These are phyloP conservation scores for Falcunculus frontatus DNA, from an alignment of 2,113 vertebrate species.

Conservation along the genomic window DNA sequence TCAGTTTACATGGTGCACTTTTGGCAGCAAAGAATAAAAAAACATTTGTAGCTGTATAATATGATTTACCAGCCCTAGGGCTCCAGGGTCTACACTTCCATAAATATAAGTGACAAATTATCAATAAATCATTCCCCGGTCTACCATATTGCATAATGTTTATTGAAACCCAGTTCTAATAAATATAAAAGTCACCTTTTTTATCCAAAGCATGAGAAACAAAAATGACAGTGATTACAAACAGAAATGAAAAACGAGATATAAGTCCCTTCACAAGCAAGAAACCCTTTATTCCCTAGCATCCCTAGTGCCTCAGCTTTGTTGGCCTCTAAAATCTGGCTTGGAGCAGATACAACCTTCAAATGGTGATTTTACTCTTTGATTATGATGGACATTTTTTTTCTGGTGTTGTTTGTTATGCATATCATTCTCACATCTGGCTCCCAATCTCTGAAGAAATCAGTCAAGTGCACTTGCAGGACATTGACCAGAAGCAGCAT, in stretches of 20 bases:
- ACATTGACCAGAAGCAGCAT: background rate
- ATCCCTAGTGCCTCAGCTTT: background rate
- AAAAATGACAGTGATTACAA: slow-evolving; percentile 79
- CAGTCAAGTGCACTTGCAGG: background rate
- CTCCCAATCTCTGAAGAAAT: background rate
- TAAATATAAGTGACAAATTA: slow-evolving; percentile 82
- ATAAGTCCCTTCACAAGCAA: slow-evolving; percentile 41
- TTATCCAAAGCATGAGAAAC: slow-evolving; percentile 76
- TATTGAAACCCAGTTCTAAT: slow-evolving; percentile 80
- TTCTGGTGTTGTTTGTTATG: background rate
- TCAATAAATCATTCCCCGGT: slow-evolving; percentile 78
- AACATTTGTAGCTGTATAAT: slow-evolving; percentile 59
- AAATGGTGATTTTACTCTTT: slow-evolving; percentile 15
- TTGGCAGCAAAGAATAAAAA: slow-evolving; percentile 56
- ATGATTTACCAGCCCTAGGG: slow-evolving; percentile 76
- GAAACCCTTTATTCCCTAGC: background rate
- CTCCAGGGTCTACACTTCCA: slow-evolving; percentile 72
- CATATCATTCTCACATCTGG: background rate
- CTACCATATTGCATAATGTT: slow-evolving; percentile 79
- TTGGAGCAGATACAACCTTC: background rate
- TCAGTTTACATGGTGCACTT: slow-evolving; percentile 34
- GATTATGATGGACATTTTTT: background rate
- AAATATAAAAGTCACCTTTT: slow-evolving; percentile 78
- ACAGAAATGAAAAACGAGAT: slow-evolving; percentile 75
- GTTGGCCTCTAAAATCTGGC: background rate